phyloP scores from a whole-genome alignment of 2,888 invertebrate genomes.

The Sacculina carcini region DNA sequence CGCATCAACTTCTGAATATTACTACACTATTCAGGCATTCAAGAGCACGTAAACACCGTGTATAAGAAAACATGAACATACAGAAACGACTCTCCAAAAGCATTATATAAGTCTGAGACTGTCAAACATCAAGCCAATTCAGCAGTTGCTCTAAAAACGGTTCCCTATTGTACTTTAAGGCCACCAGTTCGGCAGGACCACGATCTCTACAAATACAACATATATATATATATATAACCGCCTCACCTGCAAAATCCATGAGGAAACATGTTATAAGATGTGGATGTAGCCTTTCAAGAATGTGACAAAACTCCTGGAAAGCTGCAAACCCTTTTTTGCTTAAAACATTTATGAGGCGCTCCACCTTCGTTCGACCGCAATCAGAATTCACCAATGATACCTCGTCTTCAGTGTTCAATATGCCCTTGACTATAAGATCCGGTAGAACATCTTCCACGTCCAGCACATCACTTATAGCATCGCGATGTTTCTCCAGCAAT shows the following conservation, averaged over 20 bases:
- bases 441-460: not conserved
- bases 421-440: not conserved
- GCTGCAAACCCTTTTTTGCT: not conserved
- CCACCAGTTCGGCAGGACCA: no score
- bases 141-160: no score
- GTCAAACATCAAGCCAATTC: no score
- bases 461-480: not conserved
- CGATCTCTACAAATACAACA: no score
- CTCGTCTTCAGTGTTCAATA: not conserved
- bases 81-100: no score
- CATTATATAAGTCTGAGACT: no score
- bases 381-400: not conserved
- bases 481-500: not conserved
- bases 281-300: not conserved
- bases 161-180: no score
- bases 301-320: not conserved
- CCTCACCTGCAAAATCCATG: not conserved
- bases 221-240: no score
- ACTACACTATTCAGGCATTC: no score
- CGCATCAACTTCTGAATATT: no score
- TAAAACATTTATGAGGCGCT: not conserved
- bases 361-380: not conserved
- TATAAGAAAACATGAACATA: no score
- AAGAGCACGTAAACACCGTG: no score
- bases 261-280: not conserved